phyloP scores from a whole-genome alignment of 2,113 vertebrate genomes.

The Lepus americanus region DNA sequence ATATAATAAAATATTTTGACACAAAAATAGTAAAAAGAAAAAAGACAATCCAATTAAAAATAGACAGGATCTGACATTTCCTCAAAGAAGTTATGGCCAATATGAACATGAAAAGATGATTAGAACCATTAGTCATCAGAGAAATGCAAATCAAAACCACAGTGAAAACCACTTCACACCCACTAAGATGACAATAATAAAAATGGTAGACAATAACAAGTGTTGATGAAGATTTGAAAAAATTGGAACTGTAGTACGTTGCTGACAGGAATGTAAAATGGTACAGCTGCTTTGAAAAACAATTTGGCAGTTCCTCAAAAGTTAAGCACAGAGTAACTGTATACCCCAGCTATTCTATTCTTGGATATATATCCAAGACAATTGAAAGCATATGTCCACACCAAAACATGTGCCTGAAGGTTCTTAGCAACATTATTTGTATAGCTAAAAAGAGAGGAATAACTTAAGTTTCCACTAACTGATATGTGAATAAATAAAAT shows the following conservation, averaged over 20 bases:
- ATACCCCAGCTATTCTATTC: not conserved
- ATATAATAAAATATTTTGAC: no score
- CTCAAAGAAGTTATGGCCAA: not conserved
- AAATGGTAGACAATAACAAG: not conserved
- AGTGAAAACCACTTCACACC: not conserved
- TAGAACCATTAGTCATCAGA: not conserved
- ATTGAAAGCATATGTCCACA: not conserved
- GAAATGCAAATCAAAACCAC: constrained; percentile 11
- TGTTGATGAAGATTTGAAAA: not conserved
- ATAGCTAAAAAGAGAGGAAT: not conserved
- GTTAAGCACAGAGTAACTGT: not conserved
- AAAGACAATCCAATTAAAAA: not conserved
- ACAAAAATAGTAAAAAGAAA: no score
- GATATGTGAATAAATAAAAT: not conserved
- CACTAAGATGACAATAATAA: not conserved
- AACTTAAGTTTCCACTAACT: not conserved
- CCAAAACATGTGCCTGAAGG: not conserved
- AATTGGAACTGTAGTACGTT: not conserved
- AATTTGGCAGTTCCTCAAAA: not conserved
- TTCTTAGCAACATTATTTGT: not conserved
- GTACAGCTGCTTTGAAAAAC: not conserved
- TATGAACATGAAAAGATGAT: not conserved
- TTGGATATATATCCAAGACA: not conserved
- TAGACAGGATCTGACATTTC: not conserved
- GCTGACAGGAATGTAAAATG: not conserved